Conservation (phyloP, 64 coral and sea anemone genomes). For the Montipora capricornis region DNA sequence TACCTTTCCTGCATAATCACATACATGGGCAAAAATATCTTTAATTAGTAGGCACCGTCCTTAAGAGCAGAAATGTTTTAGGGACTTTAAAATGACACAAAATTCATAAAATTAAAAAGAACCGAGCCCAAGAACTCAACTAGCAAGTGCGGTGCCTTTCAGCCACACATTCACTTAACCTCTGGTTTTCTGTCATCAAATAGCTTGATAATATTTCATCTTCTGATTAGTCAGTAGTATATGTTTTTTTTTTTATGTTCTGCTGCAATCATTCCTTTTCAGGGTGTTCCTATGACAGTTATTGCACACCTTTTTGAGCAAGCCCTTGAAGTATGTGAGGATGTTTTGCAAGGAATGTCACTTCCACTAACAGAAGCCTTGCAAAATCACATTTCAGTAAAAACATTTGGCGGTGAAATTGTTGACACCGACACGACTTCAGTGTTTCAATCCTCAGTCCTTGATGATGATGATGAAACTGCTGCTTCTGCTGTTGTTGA, state of each 20-base stretch:
- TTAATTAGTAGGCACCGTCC: too few species aligned
- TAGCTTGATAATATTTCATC: neutral
- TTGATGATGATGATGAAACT: neutral
- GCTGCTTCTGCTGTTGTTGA: neutral
- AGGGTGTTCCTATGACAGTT: conserved; percentile 70
- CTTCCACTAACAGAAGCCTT: conserved; percentile 20
- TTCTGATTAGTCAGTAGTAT: too few species aligned
- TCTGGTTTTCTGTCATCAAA: neutral
- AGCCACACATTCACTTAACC: too few species aligned
- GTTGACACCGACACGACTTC: neutral
- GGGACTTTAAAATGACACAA: too few species aligned
- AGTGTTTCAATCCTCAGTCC: neutral
- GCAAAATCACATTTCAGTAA: neutral
- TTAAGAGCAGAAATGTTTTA: too few species aligned
- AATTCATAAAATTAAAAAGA: too few species aligned
- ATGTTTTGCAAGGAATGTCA: conserved; percentile 36
- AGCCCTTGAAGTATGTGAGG: conserved; percentile 25
- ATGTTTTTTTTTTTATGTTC: too few species aligned
- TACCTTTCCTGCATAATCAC: too few species aligned
- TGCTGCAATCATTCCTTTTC: neutral
- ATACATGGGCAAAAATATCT: too few species aligned
- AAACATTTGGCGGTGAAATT: neutral
- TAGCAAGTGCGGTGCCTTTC: too few species aligned
- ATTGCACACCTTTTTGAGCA: conserved; percentile 65
- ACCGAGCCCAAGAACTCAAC: too few species aligned